These are phyloP conservation scores for Crax fasciolata DNA, from an alignment of 2,797 vertebrate genomes.

Conservation along the genomic window DNA sequence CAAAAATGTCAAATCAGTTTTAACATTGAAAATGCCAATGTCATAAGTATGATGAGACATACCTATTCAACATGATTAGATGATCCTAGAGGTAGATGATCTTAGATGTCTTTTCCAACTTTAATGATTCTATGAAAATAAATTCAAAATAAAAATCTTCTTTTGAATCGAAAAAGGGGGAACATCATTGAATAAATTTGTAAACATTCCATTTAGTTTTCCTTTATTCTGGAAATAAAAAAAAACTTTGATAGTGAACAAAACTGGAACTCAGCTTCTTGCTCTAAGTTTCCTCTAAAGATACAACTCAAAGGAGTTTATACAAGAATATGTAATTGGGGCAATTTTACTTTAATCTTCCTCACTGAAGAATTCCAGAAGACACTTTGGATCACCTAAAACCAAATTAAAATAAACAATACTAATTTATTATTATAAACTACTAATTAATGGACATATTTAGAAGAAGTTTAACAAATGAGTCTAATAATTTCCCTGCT, in stretches of 20 bases:
- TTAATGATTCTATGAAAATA: background rate
- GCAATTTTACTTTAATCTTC: background rate
- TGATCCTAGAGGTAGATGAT: no score
- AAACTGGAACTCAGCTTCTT: background rate
- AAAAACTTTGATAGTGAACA: background rate
- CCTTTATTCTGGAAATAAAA: background rate
- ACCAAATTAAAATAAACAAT: background rate
- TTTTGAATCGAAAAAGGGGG: background rate
- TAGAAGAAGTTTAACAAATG: conserved; percentile 11
- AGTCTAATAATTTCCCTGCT: background rate
- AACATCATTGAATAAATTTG: background rate
- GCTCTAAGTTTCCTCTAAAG: background rate
- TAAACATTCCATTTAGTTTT: background rate
- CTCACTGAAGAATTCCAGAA: background rate
- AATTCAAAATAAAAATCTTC: background rate
- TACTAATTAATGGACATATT: conserved; percentile 10
- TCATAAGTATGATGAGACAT: background rate
- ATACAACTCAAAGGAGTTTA: background rate
- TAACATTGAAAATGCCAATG: background rate
- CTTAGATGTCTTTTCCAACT: no score
- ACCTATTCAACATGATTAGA: background rate
- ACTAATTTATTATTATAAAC: background rate
- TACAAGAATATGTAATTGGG: background rate
- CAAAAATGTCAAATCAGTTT: background rate
- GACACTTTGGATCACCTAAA: background rate